Evolutionary conservation across 2,888 invertebrate genomes (phyloP).

Genomic region (Drosophila macrospina): DNA sequence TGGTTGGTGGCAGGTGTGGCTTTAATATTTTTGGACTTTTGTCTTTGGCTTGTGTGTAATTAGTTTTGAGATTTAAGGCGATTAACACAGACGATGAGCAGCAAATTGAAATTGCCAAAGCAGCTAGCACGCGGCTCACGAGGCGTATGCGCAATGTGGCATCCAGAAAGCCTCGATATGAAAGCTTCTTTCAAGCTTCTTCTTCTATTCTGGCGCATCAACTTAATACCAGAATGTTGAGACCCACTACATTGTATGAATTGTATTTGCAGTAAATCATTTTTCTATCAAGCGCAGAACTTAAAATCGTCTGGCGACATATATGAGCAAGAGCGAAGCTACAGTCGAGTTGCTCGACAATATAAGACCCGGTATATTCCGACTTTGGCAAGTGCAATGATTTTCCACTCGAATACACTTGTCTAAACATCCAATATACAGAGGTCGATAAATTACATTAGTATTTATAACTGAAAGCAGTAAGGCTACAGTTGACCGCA

Average conservation of each 20-base stretch:
- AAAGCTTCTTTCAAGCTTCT: background rate
- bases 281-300: conserved; percentile 66
- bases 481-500: no score
- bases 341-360: no score
- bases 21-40: conserved; percentile 65
- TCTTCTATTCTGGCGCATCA: conserved; percentile 8
- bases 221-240: no score
- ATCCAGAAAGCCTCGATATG: background rate
- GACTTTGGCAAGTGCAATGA: no score
- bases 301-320: conserved; percentile 54
- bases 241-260: conserved; percentile 11
- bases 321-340: no score
- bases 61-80: conserved; percentile 76
- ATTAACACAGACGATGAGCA: conserved; percentile 58
- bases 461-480: no score
- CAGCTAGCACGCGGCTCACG: conserved; percentile 20
- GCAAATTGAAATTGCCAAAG: conserved; percentile 62
- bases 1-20: conserved; percentile 5
- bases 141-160: conserved; percentile 31
- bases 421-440: no score
- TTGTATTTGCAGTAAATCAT: conserved; percentile 64
- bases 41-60: conserved; percentile 71
- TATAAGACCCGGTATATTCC: no score
- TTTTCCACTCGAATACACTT: no score
- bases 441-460: no score